phyloP scores from a whole-genome alignment of 2,888 invertebrate genomes.

The Aphidoletes aphidimyza region DNA sequence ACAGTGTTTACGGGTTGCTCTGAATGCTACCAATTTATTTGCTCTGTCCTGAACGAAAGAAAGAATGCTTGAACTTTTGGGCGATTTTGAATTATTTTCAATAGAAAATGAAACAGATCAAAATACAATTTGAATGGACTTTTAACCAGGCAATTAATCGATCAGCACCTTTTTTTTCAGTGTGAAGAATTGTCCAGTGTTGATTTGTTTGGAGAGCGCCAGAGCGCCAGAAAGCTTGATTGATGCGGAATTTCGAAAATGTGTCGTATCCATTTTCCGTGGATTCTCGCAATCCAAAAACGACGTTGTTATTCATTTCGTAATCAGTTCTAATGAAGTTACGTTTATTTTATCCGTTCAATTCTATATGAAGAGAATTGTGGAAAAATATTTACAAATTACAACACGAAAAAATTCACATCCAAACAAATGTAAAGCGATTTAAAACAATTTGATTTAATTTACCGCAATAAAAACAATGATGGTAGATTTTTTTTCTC shows the following conservation, averaged over 20 bases:
- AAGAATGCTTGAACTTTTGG: no score
- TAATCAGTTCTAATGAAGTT: constrained; percentile 11
- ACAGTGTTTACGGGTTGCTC: constrained; percentile 21
- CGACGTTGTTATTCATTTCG: neutral
- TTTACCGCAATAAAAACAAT: neutral
- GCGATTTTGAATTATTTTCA: neutral
- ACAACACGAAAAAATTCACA: neutral
- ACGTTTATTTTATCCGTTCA: neutral
- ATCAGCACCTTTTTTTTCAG: neutral
- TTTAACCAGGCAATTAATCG: constrained; percentile 22
- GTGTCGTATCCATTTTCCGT: neutral
- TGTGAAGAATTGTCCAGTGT: no score
- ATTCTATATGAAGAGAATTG: neutral
- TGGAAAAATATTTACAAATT: neutral
- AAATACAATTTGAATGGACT: neutral
- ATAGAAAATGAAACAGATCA: constrained; percentile 27
- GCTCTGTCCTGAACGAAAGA: no score
- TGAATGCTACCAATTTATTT: neutral
- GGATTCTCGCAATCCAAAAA: neutral
- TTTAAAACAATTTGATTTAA: constrained; percentile 51
- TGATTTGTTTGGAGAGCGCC: no score
- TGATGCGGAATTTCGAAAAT: neutral
- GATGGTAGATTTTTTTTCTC: no score
- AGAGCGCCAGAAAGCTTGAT: neutral
- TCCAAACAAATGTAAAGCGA: neutral